These are phyloP conservation scores for Daboia siamensis DNA, from an alignment of 2,113 vertebrate genomes.

Conservation along the genomic window DNA sequence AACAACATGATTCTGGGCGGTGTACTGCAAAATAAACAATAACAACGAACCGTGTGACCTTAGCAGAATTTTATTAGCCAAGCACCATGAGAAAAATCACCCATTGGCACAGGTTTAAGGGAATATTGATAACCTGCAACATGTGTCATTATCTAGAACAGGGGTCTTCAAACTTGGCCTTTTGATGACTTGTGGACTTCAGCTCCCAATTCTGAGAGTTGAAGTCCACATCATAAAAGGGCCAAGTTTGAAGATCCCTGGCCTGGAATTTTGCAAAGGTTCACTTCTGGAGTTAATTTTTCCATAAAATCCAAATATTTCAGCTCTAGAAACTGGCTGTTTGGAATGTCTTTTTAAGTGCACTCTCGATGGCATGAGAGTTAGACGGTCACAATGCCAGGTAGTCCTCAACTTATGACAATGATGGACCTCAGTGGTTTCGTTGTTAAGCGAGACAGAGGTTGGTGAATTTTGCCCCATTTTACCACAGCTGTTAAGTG, in stretches of 20 bases:
- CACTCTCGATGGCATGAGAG: not conserved
- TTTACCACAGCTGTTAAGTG: too few species aligned
- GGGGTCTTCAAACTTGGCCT: too few species aligned
- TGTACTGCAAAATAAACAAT: not conserved
- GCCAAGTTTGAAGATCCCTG: too few species aligned
- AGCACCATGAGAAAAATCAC: not conserved
- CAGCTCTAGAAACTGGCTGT: not conserved
- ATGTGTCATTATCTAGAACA: not conserved
- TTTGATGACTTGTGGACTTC: too few species aligned
- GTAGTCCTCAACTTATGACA: too few species aligned
- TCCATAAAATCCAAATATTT: not conserved
- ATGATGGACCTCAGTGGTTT: too few species aligned
- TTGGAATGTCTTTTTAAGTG: not conserved
- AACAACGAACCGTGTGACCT: not conserved
- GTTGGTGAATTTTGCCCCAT: too few species aligned
- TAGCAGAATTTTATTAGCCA: not conserved
- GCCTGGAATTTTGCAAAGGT: not conserved
- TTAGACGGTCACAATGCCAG: not conserved
- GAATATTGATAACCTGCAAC: not conserved
- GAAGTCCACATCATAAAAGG: too few species aligned
- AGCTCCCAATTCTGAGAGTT: too few species aligned
- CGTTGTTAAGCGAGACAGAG: too few species aligned
- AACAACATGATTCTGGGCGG: not conserved
- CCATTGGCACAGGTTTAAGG: not conserved
- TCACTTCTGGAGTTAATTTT: not conserved